Conservation (phyloP, 2,888 invertebrate species). For the Monochamus alternatus region DNA sequence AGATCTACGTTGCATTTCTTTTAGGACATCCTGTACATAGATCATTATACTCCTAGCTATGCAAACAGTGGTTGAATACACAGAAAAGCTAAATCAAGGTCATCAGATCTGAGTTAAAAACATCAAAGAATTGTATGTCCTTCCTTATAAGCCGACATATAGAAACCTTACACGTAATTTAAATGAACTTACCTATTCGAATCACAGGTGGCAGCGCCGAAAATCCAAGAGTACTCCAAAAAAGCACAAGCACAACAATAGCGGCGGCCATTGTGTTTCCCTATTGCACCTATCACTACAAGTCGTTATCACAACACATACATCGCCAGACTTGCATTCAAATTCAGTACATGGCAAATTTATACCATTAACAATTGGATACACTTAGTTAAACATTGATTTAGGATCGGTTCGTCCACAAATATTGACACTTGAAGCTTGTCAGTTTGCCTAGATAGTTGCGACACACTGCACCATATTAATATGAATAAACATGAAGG, state of each 20-base stretch:
- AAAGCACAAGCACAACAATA: slow-evolving; percentile 37
- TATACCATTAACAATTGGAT: slow-evolving; percentile 58
- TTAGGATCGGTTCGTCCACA: slow-evolving; percentile 57
- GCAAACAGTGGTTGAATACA: too few species aligned
- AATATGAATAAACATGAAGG: slow-evolving; percentile 27
- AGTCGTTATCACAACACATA: slow-evolving; percentile 53
- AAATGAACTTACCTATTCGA: slow-evolving; percentile 74
- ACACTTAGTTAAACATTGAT: slow-evolving; percentile 59
- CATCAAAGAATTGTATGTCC: not conserved
- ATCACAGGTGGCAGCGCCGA: slow-evolving; percentile 77
- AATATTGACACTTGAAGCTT: slow-evolving; percentile 60
- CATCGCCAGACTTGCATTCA: slow-evolving; percentile 51
- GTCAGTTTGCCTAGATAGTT: slow-evolving; percentile 56
- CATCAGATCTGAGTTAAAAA: not conserved
- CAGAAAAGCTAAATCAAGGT: too few species aligned
- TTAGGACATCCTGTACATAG: too few species aligned
- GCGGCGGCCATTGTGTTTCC: slow-evolving; percentile 55
- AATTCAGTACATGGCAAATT: slow-evolving; percentile 49
- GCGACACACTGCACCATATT: slow-evolving; percentile 56
- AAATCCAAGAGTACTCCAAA: slow-evolving; percentile 60
- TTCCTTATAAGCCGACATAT: too few species aligned
- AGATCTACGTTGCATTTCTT: too few species aligned
- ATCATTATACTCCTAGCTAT: too few species aligned
- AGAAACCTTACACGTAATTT: not conserved
- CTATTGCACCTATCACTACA: slow-evolving; percentile 55